Evolutionary conservation across 2,797 vertebrate species (phyloP).

Genomic region (Hypotaenidia philippensis): DNA sequence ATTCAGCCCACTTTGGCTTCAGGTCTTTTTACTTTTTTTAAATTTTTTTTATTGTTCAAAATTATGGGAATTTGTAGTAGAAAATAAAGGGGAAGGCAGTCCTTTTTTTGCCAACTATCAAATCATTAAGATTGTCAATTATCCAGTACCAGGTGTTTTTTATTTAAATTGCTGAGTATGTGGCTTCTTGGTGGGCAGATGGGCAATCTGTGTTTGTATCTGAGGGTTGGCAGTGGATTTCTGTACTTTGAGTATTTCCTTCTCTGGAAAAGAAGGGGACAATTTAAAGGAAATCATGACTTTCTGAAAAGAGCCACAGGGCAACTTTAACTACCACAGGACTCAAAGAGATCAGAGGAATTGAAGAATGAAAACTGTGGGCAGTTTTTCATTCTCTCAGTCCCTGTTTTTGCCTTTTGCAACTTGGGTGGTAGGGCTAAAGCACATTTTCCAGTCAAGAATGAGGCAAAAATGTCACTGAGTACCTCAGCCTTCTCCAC

Average conservation of each 20-base stretch:
- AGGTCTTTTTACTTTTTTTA: not conserved
- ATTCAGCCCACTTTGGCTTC: not conserved
- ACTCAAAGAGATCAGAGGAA: not conserved
- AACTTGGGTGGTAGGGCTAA: no score
- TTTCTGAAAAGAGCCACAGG: not conserved
- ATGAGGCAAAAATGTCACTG: no score
- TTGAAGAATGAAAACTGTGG: not conserved
- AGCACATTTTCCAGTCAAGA: no score
- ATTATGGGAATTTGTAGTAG: not conserved
- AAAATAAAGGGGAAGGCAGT: not conserved
- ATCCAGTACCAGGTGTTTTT: not conserved
- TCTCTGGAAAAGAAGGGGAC: not conserved
- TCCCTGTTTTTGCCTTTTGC: no score
- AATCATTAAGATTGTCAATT: not conserved
- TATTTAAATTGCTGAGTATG: not conserved
- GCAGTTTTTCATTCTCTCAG: no score
- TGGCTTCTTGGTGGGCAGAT: slow-evolving; percentile 8
- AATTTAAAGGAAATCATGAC: slow-evolving; percentile 11
- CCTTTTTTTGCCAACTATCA: not conserved
- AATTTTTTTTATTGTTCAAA: not conserved
- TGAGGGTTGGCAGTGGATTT: not conserved
- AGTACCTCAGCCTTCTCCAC: no score
- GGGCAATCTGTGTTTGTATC: not conserved
- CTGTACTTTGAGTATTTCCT: not conserved
- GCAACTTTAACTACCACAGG: not conserved